Base-by-base conservation (phyloP, 2,888 invertebrate species). In the Drosophila percnosoma region DNA sequence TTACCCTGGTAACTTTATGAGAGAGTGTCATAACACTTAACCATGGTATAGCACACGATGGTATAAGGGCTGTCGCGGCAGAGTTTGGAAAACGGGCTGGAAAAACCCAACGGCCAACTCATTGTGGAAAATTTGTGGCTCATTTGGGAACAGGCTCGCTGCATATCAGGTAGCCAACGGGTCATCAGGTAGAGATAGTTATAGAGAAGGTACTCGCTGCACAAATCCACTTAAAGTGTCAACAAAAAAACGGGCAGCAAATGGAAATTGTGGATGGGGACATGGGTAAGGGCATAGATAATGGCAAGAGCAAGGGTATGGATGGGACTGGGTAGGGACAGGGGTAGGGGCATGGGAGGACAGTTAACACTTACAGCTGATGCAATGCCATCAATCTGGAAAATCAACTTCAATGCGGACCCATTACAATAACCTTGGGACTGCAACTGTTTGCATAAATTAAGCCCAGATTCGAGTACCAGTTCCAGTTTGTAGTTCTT, bases 91-190 rank as follows among this genome's bases (percentile, higher is more conserved):
- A 53, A 42, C 11, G 8, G 8, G 10, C 21, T 54, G 89, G 84
- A 65, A 86, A 85, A 85, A 80, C 88, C 85, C 83, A 55, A 27
- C 53, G 62, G 18, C 48, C 53, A 75, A 75, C 75, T 86, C 85
- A 85, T 85, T 89, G 88, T 85, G 85, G 85, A 85, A 88, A 88
- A 80, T 89, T 88, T 83, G 88, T 60, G 88, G 90, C 79, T 75
- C 72, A 89, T 83, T 80, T 82, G 62, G 70, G 51, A 48, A 27
- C 18, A 13, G 27, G 54, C 18, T 27, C 36, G 4, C 5, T 31
- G 36, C 5, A 10, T 29, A 52, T 61, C 78, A 81, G 82, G 82
- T 81, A 78, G 64, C 24, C 34, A 18, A n/a, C 18, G 15, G 15
- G 13, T 15, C 21, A 51, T 63, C 81, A 78, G 78, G 81, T 78